These are phyloP conservation scores for Poliocrania exsul DNA, from an alignment of 2,797 vertebrate species.

Conservation along the genomic window DNA sequence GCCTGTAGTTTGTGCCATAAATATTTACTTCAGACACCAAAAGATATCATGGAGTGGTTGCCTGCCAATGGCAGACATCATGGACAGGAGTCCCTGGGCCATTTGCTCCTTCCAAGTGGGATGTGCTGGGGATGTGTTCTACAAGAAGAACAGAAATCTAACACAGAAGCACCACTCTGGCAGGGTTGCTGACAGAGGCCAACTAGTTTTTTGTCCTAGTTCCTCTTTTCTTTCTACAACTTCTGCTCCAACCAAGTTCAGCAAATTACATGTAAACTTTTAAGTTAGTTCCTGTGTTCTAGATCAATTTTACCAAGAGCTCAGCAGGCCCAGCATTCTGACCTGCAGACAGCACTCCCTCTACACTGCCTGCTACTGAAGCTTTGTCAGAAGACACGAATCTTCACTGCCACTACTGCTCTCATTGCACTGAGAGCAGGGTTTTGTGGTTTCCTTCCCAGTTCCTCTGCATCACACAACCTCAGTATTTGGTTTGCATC, in stretches of 20 bases:
- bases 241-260: not conserved
- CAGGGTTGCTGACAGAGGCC: not conserved
- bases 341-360: not conserved
- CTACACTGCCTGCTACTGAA: not conserved
- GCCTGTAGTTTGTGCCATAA: constrained; percentile 35
- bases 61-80: not conserved
- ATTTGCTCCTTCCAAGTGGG: not conserved
- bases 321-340: not conserved
- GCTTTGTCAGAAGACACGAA: not conserved
- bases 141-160: not conserved
- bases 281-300: not conserved
- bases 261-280: not conserved
- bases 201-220: not conserved
- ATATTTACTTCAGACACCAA: constrained; percentile 38
- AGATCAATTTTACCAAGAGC: not conserved
- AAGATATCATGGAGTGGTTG: not conserved
- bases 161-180: not conserved
- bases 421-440: not conserved
- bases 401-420: not conserved
- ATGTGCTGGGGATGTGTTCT: not conserved
- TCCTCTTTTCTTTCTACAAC: not conserved
- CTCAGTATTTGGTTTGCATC: not conserved
- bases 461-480: not conserved
- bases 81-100: not conserved
- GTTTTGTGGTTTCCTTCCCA: constrained; percentile 49